Base-by-base conservation (phyloP, 2,797 vertebrate species). In the Sitta carolinensis region DNA sequence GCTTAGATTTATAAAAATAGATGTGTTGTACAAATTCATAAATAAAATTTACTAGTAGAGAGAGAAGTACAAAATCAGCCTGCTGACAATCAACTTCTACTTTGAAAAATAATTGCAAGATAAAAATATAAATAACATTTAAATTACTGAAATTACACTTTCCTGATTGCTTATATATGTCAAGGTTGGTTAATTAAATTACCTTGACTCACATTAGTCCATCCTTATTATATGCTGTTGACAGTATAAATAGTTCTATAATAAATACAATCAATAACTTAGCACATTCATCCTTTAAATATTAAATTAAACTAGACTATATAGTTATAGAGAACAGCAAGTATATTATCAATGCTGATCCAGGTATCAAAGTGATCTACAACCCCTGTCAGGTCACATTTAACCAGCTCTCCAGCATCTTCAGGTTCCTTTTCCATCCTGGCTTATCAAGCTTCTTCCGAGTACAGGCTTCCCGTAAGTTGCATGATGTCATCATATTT, bases 221-320 rank as follows among this genome's bases (percentile, higher is more conserved):
- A 52, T 83, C 51, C 23, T 67, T 89, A 51, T 42, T 30, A 36
- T 19, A 9, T 13, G 8, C 19, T 59, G 20, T 68, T 73, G 50
- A 55, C 10, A 5, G 16, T 84, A 90, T 94, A 94, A 96, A 93
- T 94, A 95, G 7, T 32, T 93, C 68, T 30, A 30, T 20, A 94
- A 94, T 96, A 96, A 96, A 94, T 90, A 92, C 0, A 5, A 19
- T 66, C 47, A 82, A 89, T 89, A 94, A 93, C 13, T 93, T 94
- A 94, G 74, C 57, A 48, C 29, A 43, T 66, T 80, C 2, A 27
- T 63, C 36, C 57, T 76, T 94, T 93, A 90, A 91, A 82, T 82
- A 90, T 86, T 93, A 87, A 94, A 47, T 90, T 90, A 88, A 78
- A 76, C 14, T 34, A 20, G n/a, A 45, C 73, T 5, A 9, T 50